These are phyloP conservation scores for Sarcophaga variegata DNA, from an alignment of 2,888 invertebrate genomes.

Conservation along the genomic window DNA sequence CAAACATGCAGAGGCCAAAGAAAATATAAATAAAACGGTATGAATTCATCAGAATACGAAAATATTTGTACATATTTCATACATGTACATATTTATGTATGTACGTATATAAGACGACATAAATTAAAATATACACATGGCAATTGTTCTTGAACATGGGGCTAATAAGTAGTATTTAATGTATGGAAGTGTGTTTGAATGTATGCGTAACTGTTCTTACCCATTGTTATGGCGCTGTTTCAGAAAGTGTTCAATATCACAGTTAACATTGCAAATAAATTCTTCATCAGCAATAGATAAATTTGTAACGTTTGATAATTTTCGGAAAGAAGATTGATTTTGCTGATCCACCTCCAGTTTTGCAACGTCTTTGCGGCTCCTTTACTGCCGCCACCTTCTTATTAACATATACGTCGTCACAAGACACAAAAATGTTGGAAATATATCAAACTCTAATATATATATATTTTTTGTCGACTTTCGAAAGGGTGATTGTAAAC, in stretches of 20 bases:
- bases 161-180: not conserved
- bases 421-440: constrained; percentile 8
- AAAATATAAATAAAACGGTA: not conserved
- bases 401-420: constrained; percentile 58
- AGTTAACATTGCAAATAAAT: constrained; percentile 81
- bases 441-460: not conserved
- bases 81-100: not conserved
- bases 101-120: not conserved
- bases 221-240: constrained; percentile 77
- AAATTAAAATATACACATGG: not conserved
- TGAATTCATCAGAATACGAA: not conserved
- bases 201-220: constrained; percentile 73
- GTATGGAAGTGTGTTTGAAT: not conserved
- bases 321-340: constrained; percentile 46
- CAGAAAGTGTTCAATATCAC: constrained; percentile 80
- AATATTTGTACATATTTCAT: not conserved
- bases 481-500: not conserved
- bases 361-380: constrained; percentile 62
- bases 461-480: not conserved
- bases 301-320: constrained; percentile 74
- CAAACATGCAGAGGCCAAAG: not conserved
- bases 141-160: not conserved
- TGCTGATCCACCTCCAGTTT: constrained; percentile 69
- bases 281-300: constrained; percentile 81
- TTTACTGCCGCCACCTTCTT: constrained; percentile 55